These are phyloP conservation scores for Lagodon rhomboides DNA, from an alignment of 2,797 vertebrate genomes.

Conservation along the genomic window DNA sequence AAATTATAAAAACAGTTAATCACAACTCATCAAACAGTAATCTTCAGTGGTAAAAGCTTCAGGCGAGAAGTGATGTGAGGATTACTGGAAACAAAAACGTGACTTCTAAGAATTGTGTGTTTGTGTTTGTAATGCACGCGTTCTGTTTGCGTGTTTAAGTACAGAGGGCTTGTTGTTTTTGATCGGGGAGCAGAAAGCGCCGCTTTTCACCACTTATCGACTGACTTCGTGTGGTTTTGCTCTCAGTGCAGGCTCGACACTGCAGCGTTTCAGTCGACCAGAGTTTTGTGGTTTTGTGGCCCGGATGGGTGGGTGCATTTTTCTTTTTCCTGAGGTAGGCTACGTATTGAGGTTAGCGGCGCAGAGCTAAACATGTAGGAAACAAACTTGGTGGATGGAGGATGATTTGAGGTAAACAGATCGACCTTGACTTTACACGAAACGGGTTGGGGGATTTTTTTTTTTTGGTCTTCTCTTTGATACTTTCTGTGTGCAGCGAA, in stretches of 20 bases:
- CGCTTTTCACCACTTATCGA: slow-evolving; percentile 62
- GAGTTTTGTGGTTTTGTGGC: slow-evolving; percentile 80
- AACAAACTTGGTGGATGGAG: slow-evolving; percentile 25
- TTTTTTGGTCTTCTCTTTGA: not conserved
- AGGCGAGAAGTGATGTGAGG: not conserved
- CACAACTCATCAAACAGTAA: not conserved
- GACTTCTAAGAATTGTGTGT: slow-evolving; percentile 59
- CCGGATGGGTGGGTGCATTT: slow-evolving; percentile 82
- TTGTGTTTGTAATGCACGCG: not conserved
- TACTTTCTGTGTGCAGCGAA: not conserved
- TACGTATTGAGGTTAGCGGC: slow-evolving; percentile 64
- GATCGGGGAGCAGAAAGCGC: slow-evolving; percentile 52
- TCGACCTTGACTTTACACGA: slow-evolving; percentile 7
- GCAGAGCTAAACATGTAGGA: slow-evolving; percentile 58
- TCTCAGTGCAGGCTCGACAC: slow-evolving; percentile 40
- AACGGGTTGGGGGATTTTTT: not conserved
- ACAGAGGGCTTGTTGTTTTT: slow-evolving; percentile 57
- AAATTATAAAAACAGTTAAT: not conserved
- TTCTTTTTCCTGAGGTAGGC: slow-evolving; percentile 73
- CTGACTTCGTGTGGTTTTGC: slow-evolving; percentile 67
- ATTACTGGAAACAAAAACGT: slow-evolving; percentile 40
- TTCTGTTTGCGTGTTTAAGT: slow-evolving; percentile 6
- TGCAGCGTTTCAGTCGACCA: slow-evolving; percentile 37
- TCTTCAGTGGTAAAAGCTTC: not conserved
- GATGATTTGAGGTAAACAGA: slow-evolving; percentile 49